Percentiles rank a stretch among this genome's conserved stretches.
Conservation (phyloP, 1,140 invertebrate genomes). For the Zaprionus inermis region DNA sequence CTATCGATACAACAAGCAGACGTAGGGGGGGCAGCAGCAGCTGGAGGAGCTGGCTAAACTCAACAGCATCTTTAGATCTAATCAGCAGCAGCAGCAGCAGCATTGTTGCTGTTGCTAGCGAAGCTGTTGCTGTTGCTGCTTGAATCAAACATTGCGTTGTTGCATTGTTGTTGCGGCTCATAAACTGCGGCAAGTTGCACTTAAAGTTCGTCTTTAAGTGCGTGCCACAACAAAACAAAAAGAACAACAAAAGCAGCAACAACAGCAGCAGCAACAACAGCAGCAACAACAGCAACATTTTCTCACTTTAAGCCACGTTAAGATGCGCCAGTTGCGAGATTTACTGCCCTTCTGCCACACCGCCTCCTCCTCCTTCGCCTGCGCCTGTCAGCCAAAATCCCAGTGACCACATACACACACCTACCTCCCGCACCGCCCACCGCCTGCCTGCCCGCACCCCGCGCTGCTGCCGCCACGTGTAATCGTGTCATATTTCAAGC, state of each 20-base stretch:
- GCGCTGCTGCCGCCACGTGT: slow-evolving; percentile 6
- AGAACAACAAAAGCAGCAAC: not conserved
- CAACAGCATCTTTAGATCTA: slow-evolving; percentile 30
- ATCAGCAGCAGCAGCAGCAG: slow-evolving; percentile 1
- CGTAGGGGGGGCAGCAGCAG: not conserved
- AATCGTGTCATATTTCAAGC: slow-evolving; percentile 83
- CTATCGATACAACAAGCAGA: not conserved
- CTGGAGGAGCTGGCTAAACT: not conserved
- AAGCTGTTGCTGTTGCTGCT: slow-evolving; percentile 4
- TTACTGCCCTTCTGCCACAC: slow-evolving; percentile 25
- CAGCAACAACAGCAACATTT: slow-evolving; percentile 20
- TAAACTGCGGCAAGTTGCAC: slow-evolving; percentile 21
- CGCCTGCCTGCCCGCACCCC: not conserved
- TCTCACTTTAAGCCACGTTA: slow-evolving; percentile 54
- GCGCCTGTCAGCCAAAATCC: slow-evolving; percentile 17
- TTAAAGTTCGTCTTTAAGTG: slow-evolving; percentile 30
- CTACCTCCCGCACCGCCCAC: not conserved
- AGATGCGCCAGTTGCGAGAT: slow-evolving; percentile 41
- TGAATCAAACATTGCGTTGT: not conserved
- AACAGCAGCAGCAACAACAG: slow-evolving; percentile 1
- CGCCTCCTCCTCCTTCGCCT: not conserved
- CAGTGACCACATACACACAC: slow-evolving; percentile 1
- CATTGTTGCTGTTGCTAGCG: not conserved
- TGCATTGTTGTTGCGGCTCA: slow-evolving; percentile 5
- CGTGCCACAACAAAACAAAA: slow-evolving; percentile 14